Evolutionary conservation across 2,113 vertebrate genomes (phyloP), one percentile per base, ranked within the genome.

Genomic region (Protobothrops mucrosquamatus): DNA sequence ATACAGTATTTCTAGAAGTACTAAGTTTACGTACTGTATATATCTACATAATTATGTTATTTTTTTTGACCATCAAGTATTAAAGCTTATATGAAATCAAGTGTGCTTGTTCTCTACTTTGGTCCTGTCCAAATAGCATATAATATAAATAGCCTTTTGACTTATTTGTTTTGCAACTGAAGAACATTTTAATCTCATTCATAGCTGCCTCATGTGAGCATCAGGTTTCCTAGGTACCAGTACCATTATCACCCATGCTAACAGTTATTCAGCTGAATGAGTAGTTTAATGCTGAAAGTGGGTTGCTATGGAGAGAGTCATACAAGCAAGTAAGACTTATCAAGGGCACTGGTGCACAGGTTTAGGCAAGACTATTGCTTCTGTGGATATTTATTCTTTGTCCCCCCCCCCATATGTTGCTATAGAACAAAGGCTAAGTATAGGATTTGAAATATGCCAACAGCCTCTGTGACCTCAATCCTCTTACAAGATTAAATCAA

Each of bases 231-330:
- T 88, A n/a, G 0, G 0, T 26, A 59, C 91, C 94, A 24, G 3
- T 9, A 39, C 22, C 93, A 87, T 55, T 15, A 91, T 93, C n/a
- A 46, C 29, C n/a, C 92, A 93, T 0, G 4, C 91, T 96, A 89
- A 89, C 74, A 94, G 95, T 92, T 94, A 89, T 95, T 95, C 93
- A 87, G 34, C 93, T 92, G 87, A 74, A 94, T 95, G 89, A 92
- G 90, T 89, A 89, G 89, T 95, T 96, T 96, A 95, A 92, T 91
- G 91, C 1, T 51, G 88, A 95, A 95, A 96, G 94, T 34, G 94
- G 4, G 95, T 96, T 97, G 96, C 95, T 93, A 96, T 96, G 95
- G 96, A 96, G 90, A 96, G 91, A 4, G 4, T 69, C 91, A 94
- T 89, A 94, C 0, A 0, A 92, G 89, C 95, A 95, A 20, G 3